Evolutionary conservation across 1,140 invertebrate genomes (phyloP), one percentile per base, ranked within the genome.

Genomic region (Thalassaphorura encarpata): DNA sequence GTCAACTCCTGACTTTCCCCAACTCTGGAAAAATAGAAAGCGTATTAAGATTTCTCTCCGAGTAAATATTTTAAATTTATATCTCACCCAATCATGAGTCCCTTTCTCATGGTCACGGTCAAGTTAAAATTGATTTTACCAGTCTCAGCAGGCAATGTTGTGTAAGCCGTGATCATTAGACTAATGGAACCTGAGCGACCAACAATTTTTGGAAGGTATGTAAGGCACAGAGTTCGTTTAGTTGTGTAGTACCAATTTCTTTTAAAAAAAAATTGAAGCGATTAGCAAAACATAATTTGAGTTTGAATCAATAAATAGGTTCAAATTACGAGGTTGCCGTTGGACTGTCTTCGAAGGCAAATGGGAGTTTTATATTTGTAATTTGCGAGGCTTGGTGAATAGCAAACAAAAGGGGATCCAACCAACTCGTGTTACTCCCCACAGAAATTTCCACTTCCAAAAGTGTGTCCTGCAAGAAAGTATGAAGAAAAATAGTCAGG

Each of bases 221-320:
- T 26, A 11, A 51, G 31, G 31, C 48, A 51, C 3, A 51, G 31
- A 4, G 48, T 51, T 33, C 48, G 11, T 27, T 27, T 33, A 5
- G 48, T 39, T 16, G 26, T 4, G 48, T 51, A 51, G 31, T 51
- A 51, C 48, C 48, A 51, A 6, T 6, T 33, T 23, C 48, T 51
- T 24, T 27, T 6, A 48, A 15, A 48, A 16, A 21, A 48, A 24
- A 24, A 48, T 18, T 8, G 6, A 18, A 8, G 11, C 11, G 19
- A 13, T 43, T 21, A 11, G 11, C 8, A 23, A 8, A 43, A 13
- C 23, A 18, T 19, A 48, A 48, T 48, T 6, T 29, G 15, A 11
- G n/a, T 8, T 36, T 6, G 21, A 15, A 27, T 51, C 6, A 36
- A n/a, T n/a, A 11, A 8, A 18, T 48, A 18, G 11, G 6, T 43